Evolutionary conservation across 1,140 invertebrate species (phyloP), one percentile per base, ranked within the genome.

Genomic region (Whitmania pigra): DNA sequence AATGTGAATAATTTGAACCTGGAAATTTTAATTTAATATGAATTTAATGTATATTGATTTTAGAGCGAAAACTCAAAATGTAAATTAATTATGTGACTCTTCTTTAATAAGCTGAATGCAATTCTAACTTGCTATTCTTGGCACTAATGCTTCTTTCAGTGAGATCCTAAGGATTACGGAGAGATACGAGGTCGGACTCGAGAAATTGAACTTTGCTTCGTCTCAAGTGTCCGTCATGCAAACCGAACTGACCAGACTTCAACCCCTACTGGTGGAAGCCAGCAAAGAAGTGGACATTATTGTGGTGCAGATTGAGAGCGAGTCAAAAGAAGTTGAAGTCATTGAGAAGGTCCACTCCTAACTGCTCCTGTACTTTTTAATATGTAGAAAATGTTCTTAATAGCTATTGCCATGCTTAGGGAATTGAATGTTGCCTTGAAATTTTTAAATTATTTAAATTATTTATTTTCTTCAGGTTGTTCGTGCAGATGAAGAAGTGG

Each of bases 201-300:
- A 82, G 53, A 83, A 82, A 74, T 76, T 83, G 27, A 76, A 80
- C 55, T 79, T 76, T 22, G 82, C 82, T 40, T 76, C 79, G 22
- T 77, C 77, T 27, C 91, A 94, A 83, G 83, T 84, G 13, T 75
- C 77, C 17, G 77, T 79, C 20, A 82, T 85, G 81, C 87, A 91
- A 60, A 89, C 95, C 77, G 84, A 97, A 22, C 82, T 97, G 74
- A 88, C 88, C 31, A 87, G 87, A 31, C 83, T 97, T 29, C 92
- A 96, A 79, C 94, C 94, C 17, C 88, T 92, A 80, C 83, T 98
- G 13, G 86, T 81, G 0, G 74, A 77, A 18, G 82, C 81, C 69
- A 78, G 71, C 78, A 80, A 75, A 80, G 82, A 49, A 53, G 81
- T 80, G 11, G 81, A 81, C 43, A 78, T 81, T 69, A 80, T 81